Evolutionary conservation across 2,797 vertebrate genomes (phyloP), one percentile per base, ranked within the genome.

Genomic region (Phrynocephalus guinanensis): DNA sequence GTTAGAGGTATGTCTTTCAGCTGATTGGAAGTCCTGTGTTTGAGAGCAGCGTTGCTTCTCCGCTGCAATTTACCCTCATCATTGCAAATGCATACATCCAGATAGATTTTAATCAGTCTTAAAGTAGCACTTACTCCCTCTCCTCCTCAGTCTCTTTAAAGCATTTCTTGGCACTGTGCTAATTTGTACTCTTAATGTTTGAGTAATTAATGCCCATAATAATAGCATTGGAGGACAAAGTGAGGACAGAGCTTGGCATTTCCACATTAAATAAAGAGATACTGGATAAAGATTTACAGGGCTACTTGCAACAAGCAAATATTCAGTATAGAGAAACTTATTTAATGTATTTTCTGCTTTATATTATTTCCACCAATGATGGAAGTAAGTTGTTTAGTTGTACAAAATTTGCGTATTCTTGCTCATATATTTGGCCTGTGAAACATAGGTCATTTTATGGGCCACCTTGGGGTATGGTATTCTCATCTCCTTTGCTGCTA

Each of bases 161-260:
- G 93, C 91, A 93, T 94, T 95, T 95, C 95, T 94, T 96, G 93
- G 94, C 92, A 92, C 94, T 95, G 89, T 92, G 90, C 92, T 93
- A 90, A 86, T 96, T 95, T 95, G 90, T 95, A 95, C 93, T 83
- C 94, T 95, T 91, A 94, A 92, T 71, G 90, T 94, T 93, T 95
- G 94, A 91, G 93, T 94, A 95, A 95, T 96, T 93, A 95, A 94
- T 95, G 87, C 93, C 93, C 93, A 94, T 90, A 91, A 66, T 93
- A 95, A 92, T 94, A 94, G 92, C 90, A 93, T 95, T 88, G 93
- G 90, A 92, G 91, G 95, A 95, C 77, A 63, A 87, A 92, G 91
- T 87, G 84, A 95, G 89, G 28, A 70, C 67, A 66, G 50, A 79
- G 72, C 89, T 89, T 94, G 93, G 77, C 88, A 93, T 94, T 94